phyloP scores from a whole-genome alignment of 2,888 invertebrate genomes.

The Folsomia candida region DNA sequence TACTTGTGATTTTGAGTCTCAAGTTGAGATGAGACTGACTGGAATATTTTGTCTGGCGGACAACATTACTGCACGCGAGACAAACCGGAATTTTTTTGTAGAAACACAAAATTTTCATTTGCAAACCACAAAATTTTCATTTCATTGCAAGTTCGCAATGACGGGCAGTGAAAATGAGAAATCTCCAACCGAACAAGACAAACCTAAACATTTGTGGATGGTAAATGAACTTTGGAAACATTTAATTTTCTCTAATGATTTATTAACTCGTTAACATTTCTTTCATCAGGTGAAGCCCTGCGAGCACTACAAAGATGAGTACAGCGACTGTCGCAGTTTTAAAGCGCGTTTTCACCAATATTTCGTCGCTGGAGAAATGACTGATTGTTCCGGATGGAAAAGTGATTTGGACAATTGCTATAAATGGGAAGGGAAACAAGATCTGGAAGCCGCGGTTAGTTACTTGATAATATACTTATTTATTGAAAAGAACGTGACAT shows the following conservation, averaged over 20 bases:
- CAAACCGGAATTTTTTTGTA: too few relatives aligned
- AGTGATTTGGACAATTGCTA: constrained; percentile 72
- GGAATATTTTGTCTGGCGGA: too few relatives aligned
- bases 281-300: constrained; percentile 74
- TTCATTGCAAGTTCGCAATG: too few relatives aligned
- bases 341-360: constrained; percentile 79
- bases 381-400: constrained; percentile 78
- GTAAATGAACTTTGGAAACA: constrained; percentile 9
- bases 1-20: too few relatives aligned
- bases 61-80: too few relatives aligned
- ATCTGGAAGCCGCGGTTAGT: constrained; percentile 68
- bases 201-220: constrained; percentile 23
- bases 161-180: neutral
- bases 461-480: too few relatives aligned
- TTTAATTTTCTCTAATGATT: neutral
- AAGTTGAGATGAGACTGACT: too few relatives aligned
- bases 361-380: constrained; percentile 70
- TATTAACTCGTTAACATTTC: neutral
- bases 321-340: constrained; percentile 72
- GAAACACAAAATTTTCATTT: too few relatives aligned
- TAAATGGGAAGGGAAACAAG: constrained; percentile 64
- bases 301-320: constrained; percentile 76
- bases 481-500: too few relatives aligned
- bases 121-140: too few relatives aligned
- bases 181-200: constrained; percentile 1